phyloP scores from a whole-genome alignment of 2,797 vertebrate species.

The Crocodylus rhombifer region DNA sequence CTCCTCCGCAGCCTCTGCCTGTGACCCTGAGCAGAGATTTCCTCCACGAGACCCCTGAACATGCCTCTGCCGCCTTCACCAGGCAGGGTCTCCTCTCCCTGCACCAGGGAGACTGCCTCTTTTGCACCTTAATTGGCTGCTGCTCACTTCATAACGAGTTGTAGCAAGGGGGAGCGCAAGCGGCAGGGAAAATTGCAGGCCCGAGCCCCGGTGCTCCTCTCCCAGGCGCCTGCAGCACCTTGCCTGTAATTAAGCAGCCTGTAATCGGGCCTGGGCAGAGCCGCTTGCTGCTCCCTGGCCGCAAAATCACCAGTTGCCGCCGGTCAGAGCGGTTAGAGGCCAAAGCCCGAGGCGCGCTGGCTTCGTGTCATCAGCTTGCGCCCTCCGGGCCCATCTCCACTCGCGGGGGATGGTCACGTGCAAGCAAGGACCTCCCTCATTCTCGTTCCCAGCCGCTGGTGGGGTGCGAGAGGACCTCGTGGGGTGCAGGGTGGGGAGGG shows the following conservation, averaged over 20 bases:
- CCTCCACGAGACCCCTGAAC: no score
- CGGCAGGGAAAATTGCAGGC: not conserved
- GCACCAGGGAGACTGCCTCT: not conserved
- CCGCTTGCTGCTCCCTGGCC: not conserved
- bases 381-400: not conserved
- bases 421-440: rapidly evolving
- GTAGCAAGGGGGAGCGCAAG: not conserved
- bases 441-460: not conserved
- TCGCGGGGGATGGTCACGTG: not conserved
- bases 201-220: not conserved
- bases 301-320: no score
- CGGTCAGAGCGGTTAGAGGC: not conserved
- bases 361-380: not conserved
- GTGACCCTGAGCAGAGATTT: no score
- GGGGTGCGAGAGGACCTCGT: not conserved
- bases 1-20: no score
- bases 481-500: not conserved
- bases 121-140: not conserved
- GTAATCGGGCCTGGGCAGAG: not conserved
- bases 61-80: no score
- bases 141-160: not conserved
- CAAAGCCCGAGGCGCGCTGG: not conserved
- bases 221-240: no score
- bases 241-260: not conserved
- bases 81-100: no score